Evolutionary conservation across 2,888 invertebrate genomes (phyloP).

Genomic region (Lasioglossum vierecki): DNA sequence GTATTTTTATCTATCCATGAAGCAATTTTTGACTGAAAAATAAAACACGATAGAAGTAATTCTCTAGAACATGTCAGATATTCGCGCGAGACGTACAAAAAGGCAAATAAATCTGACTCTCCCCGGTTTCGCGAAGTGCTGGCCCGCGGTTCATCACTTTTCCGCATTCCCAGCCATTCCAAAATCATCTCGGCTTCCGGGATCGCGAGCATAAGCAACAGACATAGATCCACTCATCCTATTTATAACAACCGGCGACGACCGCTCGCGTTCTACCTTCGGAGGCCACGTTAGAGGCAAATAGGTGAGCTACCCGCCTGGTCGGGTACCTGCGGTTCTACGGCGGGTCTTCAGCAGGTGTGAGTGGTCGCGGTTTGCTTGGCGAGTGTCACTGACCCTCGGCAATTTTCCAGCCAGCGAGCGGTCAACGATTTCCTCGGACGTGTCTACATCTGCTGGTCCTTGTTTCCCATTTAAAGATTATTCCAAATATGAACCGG

Average conservation of each 20-base stretch:
- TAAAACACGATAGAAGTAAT: neutral
- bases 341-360: neutral
- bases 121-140: neutral
- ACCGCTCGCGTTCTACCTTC: neutral
- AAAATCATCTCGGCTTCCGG: neutral
- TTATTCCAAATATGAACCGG: neutral
- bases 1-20: neutral
- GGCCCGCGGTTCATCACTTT: neutral
- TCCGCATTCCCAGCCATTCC: neutral
- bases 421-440: neutral
- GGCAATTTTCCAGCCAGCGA: conserved; percentile 9
- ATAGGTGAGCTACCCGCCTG: neutral
- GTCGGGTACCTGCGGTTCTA: neutral
- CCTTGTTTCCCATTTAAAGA: neutral
- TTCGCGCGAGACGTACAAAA: neutral
- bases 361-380: neutral
- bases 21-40: neutral
- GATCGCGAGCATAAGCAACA: neutral
- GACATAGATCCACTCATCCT: neutral
- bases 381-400: neutral
- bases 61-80: neutral
- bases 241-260: neutral
- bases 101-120: neutral
- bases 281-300: neutral
- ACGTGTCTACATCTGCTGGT: neutral